Base-by-base conservation (phyloP, 1,140 invertebrate genomes). In the Eciton burchellii region DNA sequence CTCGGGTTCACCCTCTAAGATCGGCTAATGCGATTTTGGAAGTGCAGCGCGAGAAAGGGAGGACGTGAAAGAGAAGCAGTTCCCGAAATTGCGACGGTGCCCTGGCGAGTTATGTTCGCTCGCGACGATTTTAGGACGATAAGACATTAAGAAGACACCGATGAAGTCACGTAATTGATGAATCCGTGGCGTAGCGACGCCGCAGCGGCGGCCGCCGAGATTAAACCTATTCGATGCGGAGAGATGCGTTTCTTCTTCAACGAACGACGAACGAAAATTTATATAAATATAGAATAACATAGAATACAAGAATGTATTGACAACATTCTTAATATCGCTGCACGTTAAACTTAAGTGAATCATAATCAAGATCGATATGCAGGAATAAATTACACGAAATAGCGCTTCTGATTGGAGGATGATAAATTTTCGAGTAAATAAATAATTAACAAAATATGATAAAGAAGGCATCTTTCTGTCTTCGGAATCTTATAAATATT, bases 11-110 rank as follows among this genome's bases (percentile, higher is more conserved):
- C 84, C 71, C 82, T 77, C 60, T 12, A 82, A 89, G 87, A 89
- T 89, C 87, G 84, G 86, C 52, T 76, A 81, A 66, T 76, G 84
- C 41, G 87, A 89, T 89, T 89, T 84, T 86, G 68, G 76, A 74
- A 71, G 70, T 74, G 79, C 85, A 84, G 83, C 68, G 79, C 66
- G 60, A 47, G 54, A 60, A 52, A 59, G 63, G 41, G 71, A 54
- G 62, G 47, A 54, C 3, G 41, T 16, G 41, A 24, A 35, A 35
- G 35, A 71, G 54, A 26, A 47, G 56, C 52, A 74, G 76, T 83
- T 82, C 73, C 85, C 82, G 85, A 88, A 88, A 87, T 77, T 66
- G 57, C 57, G 59, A 57, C 71, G 47, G 59, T 74, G 77, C 43
- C 47, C 71, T 60, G 59, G 24, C 71, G 71, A 74, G 74, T 79